Evolutionary conservation across 2,113 vertebrate genomes (phyloP), one percentile per base, ranked within the genome.

Genomic region (Corydoras sp.): DNA sequence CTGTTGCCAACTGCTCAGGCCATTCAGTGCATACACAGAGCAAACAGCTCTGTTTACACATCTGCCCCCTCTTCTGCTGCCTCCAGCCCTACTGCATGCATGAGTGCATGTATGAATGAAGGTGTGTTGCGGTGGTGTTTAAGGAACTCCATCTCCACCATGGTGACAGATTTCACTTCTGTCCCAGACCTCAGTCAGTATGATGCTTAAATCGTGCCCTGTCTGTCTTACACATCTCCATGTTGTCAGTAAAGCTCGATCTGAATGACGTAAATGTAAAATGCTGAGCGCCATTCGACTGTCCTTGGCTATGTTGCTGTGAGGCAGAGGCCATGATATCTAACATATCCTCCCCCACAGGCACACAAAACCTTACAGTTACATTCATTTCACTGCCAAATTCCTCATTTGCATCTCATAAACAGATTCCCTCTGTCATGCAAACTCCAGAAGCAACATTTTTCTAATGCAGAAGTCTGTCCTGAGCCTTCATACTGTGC

Each of bases 11-110:
- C 68, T 68, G 65, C 72, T 56, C 69, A 50, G 58, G 56, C 63
- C 72, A 69, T 75, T 78, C 71, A 74, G 68, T 48, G 64, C 66
- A 65, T 65, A 74, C 55, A 56, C 69, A 74, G 72, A 80, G 73
- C 76, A 80, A 80, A 80, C 78, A 80, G 72, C 35, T 54, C 35
- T 80, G 73, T 80, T 80, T 77, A 80, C 78, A 77, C 78, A 80
- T 80, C 78, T 80, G 78, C 66, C 72, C 67, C 69, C 68, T 56
- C 69, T 68, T 69, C 69, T 72, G 58, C 59, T 64, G 68, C 62
- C 68, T 62, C 56, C 62, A 74, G 69, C 61, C 65, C 55, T 64
- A 71, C 64, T 75, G 60, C 62, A 67, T 76, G 64, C 68, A 68
- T 74, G 59, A 68, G 50, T 70, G 61, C 29, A 56, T 71, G 64